Evolutionary conservation across 1,140 invertebrate genomes (phyloP).

Genomic region (Chironomus striatipennis): DNA sequence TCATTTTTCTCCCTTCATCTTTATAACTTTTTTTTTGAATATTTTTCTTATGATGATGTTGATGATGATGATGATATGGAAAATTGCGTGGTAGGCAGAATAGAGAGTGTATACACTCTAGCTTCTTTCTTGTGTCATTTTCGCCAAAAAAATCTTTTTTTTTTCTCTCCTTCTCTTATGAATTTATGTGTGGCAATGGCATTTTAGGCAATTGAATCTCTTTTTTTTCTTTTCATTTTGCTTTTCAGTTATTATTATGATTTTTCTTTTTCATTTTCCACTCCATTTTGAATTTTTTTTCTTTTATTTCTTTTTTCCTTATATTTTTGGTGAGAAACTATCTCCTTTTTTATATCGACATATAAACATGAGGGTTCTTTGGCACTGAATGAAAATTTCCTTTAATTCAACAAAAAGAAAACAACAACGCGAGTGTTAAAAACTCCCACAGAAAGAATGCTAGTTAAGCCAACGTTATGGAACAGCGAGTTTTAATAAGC

Average conservation of each 20-base stretch:
- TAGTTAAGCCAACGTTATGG: slow-evolving; percentile 10
- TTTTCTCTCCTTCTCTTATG: not conserved
- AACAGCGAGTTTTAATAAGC: slow-evolving; percentile 9
- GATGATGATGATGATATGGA: slow-evolving; percentile 6
- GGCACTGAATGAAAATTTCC: too few species aligned
- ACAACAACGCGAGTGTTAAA: not conserved
- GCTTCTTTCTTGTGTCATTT: slow-evolving; percentile 19
- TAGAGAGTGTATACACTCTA: not conserved
- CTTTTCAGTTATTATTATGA: not conserved
- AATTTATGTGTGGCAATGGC: slow-evolving; percentile 16
- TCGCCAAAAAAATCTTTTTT: not conserved
- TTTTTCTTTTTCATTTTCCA: not conserved
- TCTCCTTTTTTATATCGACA: not conserved
- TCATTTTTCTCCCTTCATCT: not conserved
- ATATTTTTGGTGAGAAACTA: not conserved
- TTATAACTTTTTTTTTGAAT: not conserved
- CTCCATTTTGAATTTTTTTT: slow-evolving; percentile 2
- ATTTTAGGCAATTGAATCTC: slow-evolving; percentile 1
- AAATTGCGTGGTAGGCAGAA: slow-evolving; percentile 16
- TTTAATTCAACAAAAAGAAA: too few species aligned
- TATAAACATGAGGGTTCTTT: not conserved
- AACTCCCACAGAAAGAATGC: not conserved
- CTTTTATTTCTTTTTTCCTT: too few species aligned
- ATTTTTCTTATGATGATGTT: not conserved
- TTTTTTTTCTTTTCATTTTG: not conserved